Evolutionary conservation across 2,113 vertebrate genomes (phyloP).

Genomic region (Nothoprocta perdicaria): DNA sequence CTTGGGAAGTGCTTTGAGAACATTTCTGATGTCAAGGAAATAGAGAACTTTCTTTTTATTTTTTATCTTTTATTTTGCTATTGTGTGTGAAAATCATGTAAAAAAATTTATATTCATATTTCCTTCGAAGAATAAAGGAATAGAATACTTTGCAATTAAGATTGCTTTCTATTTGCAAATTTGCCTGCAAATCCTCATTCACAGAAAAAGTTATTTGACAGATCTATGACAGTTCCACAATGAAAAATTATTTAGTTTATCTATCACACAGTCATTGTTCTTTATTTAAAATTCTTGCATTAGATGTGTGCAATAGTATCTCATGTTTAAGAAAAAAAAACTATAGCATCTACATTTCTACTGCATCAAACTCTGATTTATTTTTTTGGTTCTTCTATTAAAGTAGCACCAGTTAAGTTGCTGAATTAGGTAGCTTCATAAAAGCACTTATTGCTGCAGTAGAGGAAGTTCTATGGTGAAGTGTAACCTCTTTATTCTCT

Average conservation of each 20-base stretch:
- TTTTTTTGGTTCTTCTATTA: background rate
- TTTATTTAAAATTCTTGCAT: background rate
- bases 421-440: background rate
- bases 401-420: background rate
- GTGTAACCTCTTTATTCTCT: background rate
- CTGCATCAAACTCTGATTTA: background rate
- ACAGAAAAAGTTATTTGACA: background rate
- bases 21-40: background rate
- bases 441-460: background rate
- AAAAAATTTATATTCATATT: background rate
- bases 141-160: constrained; percentile 10
- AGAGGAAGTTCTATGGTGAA: background rate
- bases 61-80: background rate
- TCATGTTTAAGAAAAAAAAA: background rate
- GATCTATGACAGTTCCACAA: background rate
- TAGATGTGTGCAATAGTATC: background rate
- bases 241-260: constrained; percentile 23
- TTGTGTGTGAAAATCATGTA: background rate
- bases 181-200: background rate
- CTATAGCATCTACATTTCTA: background rate
- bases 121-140: constrained; percentile 11
- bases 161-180: background rate
- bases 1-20: background rate
- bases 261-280: background rate
- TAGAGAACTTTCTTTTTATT: background rate